Evolutionary conservation across 2,888 invertebrate genomes (phyloP).

Genomic region (Scaeva pyrastri): DNA sequence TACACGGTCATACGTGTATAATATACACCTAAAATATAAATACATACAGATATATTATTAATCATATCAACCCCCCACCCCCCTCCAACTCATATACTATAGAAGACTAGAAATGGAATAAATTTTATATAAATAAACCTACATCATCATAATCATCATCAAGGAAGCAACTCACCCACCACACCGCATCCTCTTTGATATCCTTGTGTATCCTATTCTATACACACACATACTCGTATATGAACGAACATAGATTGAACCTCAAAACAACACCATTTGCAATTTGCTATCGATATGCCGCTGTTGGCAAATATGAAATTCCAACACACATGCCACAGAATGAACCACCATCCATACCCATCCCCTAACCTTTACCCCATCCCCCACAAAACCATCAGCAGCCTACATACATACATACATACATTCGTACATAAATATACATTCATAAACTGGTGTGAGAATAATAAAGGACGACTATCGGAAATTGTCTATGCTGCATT

Average conservation of each 20-base stretch:
- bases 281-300: conserved; percentile 70
- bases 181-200: background rate
- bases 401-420: background rate
- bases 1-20: too few relatives aligned
- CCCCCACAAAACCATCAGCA: background rate
- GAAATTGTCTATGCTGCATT: conserved; percentile 71
- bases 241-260: conserved; percentile 3
- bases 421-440: background rate
- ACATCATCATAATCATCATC: conserved; percentile 73
- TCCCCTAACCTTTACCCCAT: background rate
- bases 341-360: conserved; percentile 9
- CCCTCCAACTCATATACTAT: background rate
- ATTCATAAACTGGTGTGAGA: conserved; percentile 3
- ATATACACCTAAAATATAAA: background rate
- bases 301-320: conserved; percentile 73
- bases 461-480: conserved; percentile 46
- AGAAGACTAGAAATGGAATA: conserved; percentile 43
- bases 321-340: conserved; percentile 63
- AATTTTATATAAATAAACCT: conserved; percentile 71
- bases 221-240: too few relatives aligned
- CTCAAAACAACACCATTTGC: conserved; percentile 66
- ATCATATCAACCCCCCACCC: conserved; percentile 11
- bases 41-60: conserved; percentile 2
- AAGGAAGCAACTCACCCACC: conserved; percentile 18
- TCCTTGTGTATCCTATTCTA: background rate